These are phyloP conservation scores for Lepisosteus osseus DNA, from an alignment of 2,113 vertebrate species.

Conservation along the genomic window DNA sequence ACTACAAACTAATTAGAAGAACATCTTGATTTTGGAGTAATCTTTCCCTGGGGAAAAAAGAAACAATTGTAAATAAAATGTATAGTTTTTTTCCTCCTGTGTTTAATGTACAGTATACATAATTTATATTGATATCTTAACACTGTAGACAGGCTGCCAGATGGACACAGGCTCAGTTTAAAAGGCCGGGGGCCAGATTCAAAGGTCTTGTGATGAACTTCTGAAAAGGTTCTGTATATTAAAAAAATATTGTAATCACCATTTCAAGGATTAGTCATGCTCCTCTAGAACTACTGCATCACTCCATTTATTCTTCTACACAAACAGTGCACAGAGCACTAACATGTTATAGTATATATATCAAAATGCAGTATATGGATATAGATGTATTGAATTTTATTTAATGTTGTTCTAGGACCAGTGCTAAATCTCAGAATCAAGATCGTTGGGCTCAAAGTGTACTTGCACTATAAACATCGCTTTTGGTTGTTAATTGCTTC, in stretches of 20 bases:
- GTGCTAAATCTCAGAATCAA: too few species aligned
- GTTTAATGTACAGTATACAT: slow-evolving; percentile 21
- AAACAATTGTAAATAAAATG: slow-evolving; percentile 3
- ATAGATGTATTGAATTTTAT: too few species aligned
- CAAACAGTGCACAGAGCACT: too few species aligned
- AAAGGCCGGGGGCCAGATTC: slow-evolving; percentile 8
- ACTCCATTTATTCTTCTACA: slow-evolving; percentile 1
- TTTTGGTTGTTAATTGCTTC: too few species aligned
- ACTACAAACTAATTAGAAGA: slow-evolving; percentile 51
- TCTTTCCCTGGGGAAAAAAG: slow-evolving; percentile 23
- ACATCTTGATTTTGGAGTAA: slow-evolving; percentile 42
- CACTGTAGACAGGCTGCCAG: neutral
- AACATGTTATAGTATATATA: too few species aligned
- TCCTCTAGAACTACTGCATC: neutral
- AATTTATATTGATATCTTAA: neutral
- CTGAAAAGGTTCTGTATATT: slow-evolving; percentile 7
- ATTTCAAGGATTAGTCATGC: slow-evolving; percentile 6
- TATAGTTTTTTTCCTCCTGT: slow-evolving; percentile 10
- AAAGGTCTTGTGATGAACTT: neutral
- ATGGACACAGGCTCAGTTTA: neutral
- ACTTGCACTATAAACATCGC: too few species aligned
- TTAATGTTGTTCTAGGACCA: too few species aligned
- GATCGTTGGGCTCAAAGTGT: too few species aligned
- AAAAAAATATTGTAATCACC: slow-evolving; percentile 4
- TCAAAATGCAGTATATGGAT: too few species aligned